Evolutionary conservation across 30 jellyfish, hydroid and myxozoan genomes (phyloP).

Genomic region (Turritopsis dohrnii): DNA sequence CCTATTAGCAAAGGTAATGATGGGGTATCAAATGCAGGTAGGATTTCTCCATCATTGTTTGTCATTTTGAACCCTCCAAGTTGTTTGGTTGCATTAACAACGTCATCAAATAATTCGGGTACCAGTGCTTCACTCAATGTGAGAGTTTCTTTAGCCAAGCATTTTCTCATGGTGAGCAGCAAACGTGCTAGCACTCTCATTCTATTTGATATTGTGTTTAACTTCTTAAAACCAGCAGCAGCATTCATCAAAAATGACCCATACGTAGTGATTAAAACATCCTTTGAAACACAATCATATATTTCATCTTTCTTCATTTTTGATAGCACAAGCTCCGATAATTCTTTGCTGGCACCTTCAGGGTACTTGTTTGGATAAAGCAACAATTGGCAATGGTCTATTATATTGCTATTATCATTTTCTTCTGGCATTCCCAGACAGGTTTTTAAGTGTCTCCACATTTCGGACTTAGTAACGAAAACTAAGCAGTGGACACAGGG

Average conservation of each 20-base stretch:
- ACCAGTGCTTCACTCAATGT: not conserved
- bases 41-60: not conserved
- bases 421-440: slow-evolving; percentile 27
- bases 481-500: slow-evolving; percentile 45
- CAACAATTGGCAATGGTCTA: not conserved
- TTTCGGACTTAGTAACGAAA: slow-evolving; percentile 38
- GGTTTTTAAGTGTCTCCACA: slow-evolving; percentile 48
- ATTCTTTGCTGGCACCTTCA: slow-evolving; percentile 11
- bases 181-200: slow-evolving; percentile 48
- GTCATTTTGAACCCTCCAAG: slow-evolving; percentile 20
- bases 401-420: not conserved
- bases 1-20: not conserved
- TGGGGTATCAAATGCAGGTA: not conserved
- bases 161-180: slow-evolving; percentile 3
- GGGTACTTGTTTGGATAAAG: not conserved
- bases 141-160: not conserved
- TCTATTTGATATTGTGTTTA: not conserved
- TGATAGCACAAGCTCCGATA: not conserved
- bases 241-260: not conserved
- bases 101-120: slow-evolving; percentile 18
- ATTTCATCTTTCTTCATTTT: slow-evolving; percentile 37
- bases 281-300: slow-evolving; percentile 14
- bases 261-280: slow-evolving; percentile 22
- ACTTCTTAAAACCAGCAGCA: not conserved
- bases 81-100: slow-evolving; percentile 26